Percentiles rank a stretch among this genome's conserved stretches.
These are phyloP conservation scores for Artibeus lituratus DNA, from an alignment of 2,797 vertebrate species.

Conservation along the genomic window DNA sequence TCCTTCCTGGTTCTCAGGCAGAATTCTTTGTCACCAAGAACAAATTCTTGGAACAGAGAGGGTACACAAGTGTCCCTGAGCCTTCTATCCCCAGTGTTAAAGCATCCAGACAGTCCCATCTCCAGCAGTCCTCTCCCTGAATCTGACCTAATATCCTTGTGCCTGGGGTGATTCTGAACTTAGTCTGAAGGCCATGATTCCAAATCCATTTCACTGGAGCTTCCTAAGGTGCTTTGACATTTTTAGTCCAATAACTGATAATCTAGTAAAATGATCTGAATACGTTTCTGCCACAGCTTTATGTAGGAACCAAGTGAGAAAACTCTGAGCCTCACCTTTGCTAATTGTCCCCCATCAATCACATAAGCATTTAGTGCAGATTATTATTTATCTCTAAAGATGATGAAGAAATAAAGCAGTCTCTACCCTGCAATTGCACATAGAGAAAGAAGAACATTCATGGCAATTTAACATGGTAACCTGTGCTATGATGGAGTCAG, in stretches of 20 bases:
- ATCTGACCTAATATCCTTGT: background rate
- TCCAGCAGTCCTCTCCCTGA: background rate
- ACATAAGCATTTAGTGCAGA: background rate
- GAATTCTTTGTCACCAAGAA: background rate
- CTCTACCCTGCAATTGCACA: background rate
- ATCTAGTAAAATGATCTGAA: background rate
- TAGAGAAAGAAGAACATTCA: background rate
- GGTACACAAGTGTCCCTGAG: background rate
- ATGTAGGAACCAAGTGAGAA: background rate
- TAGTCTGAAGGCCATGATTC: background rate
- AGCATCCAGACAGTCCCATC: background rate
- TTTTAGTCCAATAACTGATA: background rate
- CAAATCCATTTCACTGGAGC: background rate
- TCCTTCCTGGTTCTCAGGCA: background rate
- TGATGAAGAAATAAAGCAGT: background rate
- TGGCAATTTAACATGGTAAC: background rate
- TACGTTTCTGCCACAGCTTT: no score
- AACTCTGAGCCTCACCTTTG: background rate
- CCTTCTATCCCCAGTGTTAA: background rate
- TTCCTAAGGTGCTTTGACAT: background rate
- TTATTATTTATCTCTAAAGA: background rate
- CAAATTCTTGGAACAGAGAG: conserved; percentile 16
- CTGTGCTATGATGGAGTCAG: background rate
- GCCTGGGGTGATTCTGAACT: background rate
- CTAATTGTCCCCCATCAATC: background rate